Percentiles rank a stretch among this genome's conserved stretches.
Conservation (phyloP, 2,113 vertebrate genomes). For the Tympanuchus pallidicinctus region DNA sequence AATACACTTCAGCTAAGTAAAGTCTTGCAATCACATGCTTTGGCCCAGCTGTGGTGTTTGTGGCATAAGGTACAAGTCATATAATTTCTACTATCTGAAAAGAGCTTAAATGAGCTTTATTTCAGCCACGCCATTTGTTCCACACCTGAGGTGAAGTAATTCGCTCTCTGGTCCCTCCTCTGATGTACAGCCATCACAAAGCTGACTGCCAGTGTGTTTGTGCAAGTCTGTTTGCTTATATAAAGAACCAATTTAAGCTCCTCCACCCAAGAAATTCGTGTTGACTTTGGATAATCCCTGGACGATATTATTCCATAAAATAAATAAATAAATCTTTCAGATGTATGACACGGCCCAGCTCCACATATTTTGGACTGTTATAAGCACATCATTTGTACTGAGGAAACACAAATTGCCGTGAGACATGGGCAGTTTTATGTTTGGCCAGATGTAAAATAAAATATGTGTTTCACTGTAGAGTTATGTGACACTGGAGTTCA, state of each 20-base stretch:
- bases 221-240: slow-evolving; percentile 65
- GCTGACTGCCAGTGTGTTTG: slow-evolving; percentile 47
- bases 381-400: neutral
- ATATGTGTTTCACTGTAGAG: accelerated
- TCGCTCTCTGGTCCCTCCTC: neutral
- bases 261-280: slow-evolving; percentile 70
- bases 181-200: slow-evolving; percentile 41
- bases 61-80: neutral
- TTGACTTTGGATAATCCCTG: slow-evolving; percentile 63
- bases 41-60: neutral
- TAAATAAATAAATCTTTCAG: slow-evolving; percentile 59
- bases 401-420: neutral
- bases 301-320: slow-evolving; percentile 37
- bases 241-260: slow-evolving; percentile 50
- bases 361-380: slow-evolving; percentile 7
- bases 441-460: neutral
- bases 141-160: slow-evolving; percentile 56
- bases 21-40: slow-evolving; percentile 7
- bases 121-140: slow-evolving; percentile 23
- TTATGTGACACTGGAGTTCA: accelerated
- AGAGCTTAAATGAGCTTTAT: slow-evolving; percentile 7
- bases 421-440: neutral
- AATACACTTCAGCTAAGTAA: slow-evolving; percentile 30
- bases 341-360: neutral
- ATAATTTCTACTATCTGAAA: slow-evolving; percentile 51